Evolutionary conservation across 2,888 invertebrate genomes (phyloP), one percentile per base, ranked within the genome.

Genomic region (Rhyacophila evoluta): DNA sequence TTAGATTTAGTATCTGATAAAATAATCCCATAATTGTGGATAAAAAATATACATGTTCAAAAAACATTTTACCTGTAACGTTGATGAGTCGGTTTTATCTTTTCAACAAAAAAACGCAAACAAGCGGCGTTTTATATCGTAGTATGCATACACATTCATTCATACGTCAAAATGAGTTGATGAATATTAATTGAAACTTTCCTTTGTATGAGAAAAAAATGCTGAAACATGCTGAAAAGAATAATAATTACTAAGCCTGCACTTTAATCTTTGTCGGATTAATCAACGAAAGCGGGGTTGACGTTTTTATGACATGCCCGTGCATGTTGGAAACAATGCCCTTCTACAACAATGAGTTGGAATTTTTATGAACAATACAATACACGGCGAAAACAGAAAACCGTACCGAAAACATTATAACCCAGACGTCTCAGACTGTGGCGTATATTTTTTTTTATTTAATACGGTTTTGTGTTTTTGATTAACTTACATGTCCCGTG

Each of bases 171-270:
- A 55, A 55, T 25, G 55, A 19, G 8, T 19, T 55, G 55, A 55
- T 55, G 55, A 55, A 55, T 55, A 55, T 55, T 55, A 55, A 55
- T 55, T 55, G 55, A 55, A 55, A 55, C 55, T 55, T 55, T 55
- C 55, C 19, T 55, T 55, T 55, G 55, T 55, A 19, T 19, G 55
- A 19, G 55, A 41, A 39, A 41, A 39, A 55, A 55, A 55, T 19
- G 55, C 55, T 55, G 55, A 55, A 55, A 55, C 55, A 55, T 55
- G 55, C 55, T 55, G 55, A 55, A 55, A 55, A 55, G 55, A 55
- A 55, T 55, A 55, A 55, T 55, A 55, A 55, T 55, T 55, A 55
- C 10, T 55, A 55, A 55, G 55, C 55, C 19, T 55, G 55, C 55
- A 55, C 55, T 55, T 55, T 55, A 55, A 55, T 55, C 55, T 55